Evolutionary conservation across 2,888 invertebrate genomes (phyloP), one percentile per base, ranked within the genome.

Genomic region (Geophilus truncorum): DNA sequence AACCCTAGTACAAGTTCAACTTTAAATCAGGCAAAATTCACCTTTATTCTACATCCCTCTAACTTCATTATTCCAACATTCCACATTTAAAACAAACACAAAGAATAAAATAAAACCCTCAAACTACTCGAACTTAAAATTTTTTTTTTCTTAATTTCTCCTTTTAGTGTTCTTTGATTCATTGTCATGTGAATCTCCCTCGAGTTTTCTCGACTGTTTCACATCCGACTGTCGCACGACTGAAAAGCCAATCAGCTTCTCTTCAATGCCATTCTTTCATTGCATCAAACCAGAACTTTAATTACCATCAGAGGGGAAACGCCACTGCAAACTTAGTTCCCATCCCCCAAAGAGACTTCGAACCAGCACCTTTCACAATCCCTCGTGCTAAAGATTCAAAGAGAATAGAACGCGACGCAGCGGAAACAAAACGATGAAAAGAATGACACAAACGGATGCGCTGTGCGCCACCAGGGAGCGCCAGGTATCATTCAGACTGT

Each of bases 381-480:
- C 51, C 57, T n/a, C n/a, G 7, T 57, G 57, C 21, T 18, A n/a
- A 4, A 21, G 57, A 57, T 57, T 18, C 57, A 18, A n/a, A 5
- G 1, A 57, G 57, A 57, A 57, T 57, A 57, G n/a, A 21, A 57
- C 7, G 57, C 57, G n/a, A 57, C n/a, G 57, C 57, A 57, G 57
- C 57, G 57, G 57, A 57, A 57, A 57, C 57, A 57, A 57, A 57
- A 57, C 57, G 57, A 57, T 57, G n/a, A 57, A 57, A 57, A 57
- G 57, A 57, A 57, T 57, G 57, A 57, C 57, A 57, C 21, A 57
- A 57, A 23, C 57, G 57, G 57, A 57, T 57, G 57, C 57, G 57
- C 18, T 18, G 18, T 57, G 18, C n/a, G 57, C 57, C 57, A 57
- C 7, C 18, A 57, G 57, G 57, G 57, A 23, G 57, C 57, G n/a